Evolutionary conservation across 2,797 vertebrate genomes (phyloP).

Genomic region (Peromyscus aztecus): DNA sequence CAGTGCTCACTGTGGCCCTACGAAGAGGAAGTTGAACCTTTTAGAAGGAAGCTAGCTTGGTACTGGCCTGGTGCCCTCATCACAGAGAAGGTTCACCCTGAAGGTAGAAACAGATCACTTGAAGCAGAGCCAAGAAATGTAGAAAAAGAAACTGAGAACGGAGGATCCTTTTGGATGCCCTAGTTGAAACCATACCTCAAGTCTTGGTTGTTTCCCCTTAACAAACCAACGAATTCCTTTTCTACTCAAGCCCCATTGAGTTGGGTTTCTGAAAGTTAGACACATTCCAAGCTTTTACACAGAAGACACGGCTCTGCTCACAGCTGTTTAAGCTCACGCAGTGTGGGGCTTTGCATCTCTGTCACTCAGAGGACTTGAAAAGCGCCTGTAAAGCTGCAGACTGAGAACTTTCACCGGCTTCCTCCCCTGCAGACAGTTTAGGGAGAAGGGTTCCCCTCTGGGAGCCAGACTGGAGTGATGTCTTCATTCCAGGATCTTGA

Average conservation of each 20-base stretch:
- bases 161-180: neutral
- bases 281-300: neutral
- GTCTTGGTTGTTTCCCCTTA: neutral
- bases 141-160: neutral
- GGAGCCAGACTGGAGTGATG: too few species aligned
- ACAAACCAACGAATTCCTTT: neutral
- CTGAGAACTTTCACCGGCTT: neutral
- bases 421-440: neutral
- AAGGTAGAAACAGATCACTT: neutral
- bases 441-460: neutral
- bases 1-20: too few species aligned
- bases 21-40: neutral
- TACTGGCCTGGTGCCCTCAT: too few species aligned
- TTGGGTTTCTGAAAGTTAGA: neutral
- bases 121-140: neutral
- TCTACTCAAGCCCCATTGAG: neutral
- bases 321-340: neutral
- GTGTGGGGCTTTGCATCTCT: neutral
- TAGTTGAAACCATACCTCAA: constrained; percentile 33
- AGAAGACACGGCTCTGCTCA: neutral
- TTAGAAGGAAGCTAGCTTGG: neutral
- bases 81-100: neutral
- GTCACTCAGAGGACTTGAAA: neutral
- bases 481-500: neutral
- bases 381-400: neutral